A percentile compares a stretch with the other conserved stretches of the same genome.
Conservation (phyloP, 1,140 invertebrate genomes). For the Aphis craccivora region DNA sequence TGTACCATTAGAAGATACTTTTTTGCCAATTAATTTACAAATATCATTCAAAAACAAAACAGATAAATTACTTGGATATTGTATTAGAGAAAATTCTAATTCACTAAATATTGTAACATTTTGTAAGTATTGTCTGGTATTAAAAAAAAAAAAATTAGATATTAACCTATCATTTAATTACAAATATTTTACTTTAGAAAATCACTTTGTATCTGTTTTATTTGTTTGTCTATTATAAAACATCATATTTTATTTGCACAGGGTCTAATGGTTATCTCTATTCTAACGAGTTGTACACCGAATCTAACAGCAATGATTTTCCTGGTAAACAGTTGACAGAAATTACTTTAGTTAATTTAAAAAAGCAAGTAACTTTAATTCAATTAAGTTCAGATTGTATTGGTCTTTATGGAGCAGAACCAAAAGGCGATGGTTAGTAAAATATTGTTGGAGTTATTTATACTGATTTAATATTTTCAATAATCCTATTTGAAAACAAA, state of each 20-base stretch:
- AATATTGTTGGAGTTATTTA: neutral
- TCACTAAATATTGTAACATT: conserved; percentile 45
- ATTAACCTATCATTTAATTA: neutral
- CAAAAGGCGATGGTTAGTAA: conserved; percentile 41
- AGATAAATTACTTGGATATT: conserved; percentile 45
- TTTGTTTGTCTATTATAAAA: neutral
- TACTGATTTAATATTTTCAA: neutral
- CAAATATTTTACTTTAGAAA: neutral
- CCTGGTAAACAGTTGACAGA: conserved; percentile 37
- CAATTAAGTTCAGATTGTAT: conserved; percentile 50
- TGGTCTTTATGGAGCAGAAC: conserved; percentile 52
- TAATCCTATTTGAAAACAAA: neutral
- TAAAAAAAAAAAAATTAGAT: neutral
- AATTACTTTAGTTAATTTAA: conserved; percentile 36
- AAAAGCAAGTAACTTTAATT: conserved; percentile 43
- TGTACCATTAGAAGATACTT: conserved; percentile 35
- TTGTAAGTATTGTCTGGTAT: conserved; percentile 31
- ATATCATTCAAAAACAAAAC: conserved; percentile 36
- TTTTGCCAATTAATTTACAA: conserved; percentile 48
- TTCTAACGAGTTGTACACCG: conserved; percentile 40
- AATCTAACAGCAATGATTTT: conserved; percentile 1
- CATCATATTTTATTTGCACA: neutral
- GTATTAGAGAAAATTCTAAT: conserved; percentile 45
- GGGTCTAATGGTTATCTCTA: conserved; percentile 49
- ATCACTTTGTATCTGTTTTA: neutral